These are phyloP conservation scores for Dendrolimus pini DNA, from an alignment of 2,888 invertebrate species.

Conservation along the genomic window DNA sequence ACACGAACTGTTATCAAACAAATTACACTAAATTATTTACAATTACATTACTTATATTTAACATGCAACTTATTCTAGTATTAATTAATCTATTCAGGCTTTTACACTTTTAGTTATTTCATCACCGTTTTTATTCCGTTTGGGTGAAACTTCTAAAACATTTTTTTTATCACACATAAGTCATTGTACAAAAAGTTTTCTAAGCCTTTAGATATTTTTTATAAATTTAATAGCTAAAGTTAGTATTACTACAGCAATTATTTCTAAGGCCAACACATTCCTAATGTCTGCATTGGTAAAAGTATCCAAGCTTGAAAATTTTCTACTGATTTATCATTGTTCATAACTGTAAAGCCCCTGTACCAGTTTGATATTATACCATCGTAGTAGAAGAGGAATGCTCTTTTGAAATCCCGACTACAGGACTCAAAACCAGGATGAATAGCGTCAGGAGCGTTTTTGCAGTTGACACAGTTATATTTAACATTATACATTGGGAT, in stretches of 20 bases:
- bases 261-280: slow-evolving; percentile 50
- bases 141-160: no score
- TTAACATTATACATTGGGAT: slow-evolving; percentile 47
- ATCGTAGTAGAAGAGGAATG: slow-evolving; percentile 47
- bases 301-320: slow-evolving; percentile 52
- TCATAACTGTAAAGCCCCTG: slow-evolving; percentile 34
- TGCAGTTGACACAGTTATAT: slow-evolving; percentile 44
- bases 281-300: slow-evolving; percentile 41
- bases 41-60: no score
- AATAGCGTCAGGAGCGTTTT: slow-evolving; percentile 39
- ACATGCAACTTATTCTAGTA: no score
- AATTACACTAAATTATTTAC: no score
- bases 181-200: no score
- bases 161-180: no score
- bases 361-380: slow-evolving; percentile 49
- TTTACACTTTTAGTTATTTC: no score
- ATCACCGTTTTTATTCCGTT: no score
- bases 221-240: neutral
- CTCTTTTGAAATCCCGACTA: slow-evolving; percentile 35
- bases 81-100: no score
- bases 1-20: no score
- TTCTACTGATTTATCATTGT: slow-evolving; percentile 41
- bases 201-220: no score
- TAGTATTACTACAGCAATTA: neutral
- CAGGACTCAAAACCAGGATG: slow-evolving; percentile 55